Evolutionary conservation across 23 tunicate genomes (phyloP).

Genomic region (Pegea sp.): DNA sequence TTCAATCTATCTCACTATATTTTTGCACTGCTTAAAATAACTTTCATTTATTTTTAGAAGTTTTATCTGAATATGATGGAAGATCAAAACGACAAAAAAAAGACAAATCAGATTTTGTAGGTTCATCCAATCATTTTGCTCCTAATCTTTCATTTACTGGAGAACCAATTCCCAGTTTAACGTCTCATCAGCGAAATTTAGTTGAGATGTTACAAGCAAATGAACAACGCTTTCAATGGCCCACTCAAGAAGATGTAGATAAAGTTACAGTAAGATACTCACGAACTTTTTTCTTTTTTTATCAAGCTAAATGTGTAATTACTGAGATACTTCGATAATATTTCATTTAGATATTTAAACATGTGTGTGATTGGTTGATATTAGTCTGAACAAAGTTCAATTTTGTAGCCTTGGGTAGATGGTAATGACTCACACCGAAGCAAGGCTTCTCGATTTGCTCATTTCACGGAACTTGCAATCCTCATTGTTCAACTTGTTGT

Average conservation of each 20-base stretch:
- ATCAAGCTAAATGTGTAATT: not conserved
- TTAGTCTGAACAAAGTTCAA: not conserved
- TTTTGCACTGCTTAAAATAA: no score
- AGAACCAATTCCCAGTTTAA: conserved; percentile 28
- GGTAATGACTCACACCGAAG: conserved; percentile 33
- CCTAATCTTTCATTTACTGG: conserved; percentile 18
- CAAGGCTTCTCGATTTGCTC: conserved; percentile 49
- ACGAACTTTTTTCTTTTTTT: not conserved
- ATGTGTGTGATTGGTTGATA: no score
- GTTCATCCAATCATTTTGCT: conserved; percentile 2
- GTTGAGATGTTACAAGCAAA: conserved; percentile 72
- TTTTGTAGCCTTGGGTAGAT: conserved; percentile 69
- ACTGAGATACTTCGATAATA: not conserved
- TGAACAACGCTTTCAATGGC: conserved; percentile 86
- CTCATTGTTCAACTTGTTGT: conserved; percentile 87
- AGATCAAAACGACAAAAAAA: conserved; percentile 7
- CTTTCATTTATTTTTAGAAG: conserved; percentile 6
- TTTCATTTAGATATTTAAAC: not conserved
- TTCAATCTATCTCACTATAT: no score
- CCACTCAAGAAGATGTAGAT: conserved; percentile 69
- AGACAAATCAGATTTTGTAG: not conserved
- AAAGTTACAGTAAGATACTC: conserved; percentile 61
- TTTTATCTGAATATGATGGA: conserved; percentile 10
- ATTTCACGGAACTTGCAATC: conserved; percentile 82
- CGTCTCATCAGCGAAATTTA: conserved; percentile 60